A percentile compares a stretch with the other conserved stretches of the same genome.
phyloP scores from a whole-genome alignment of 2,888 invertebrate species.

The Microplitis manilae region DNA sequence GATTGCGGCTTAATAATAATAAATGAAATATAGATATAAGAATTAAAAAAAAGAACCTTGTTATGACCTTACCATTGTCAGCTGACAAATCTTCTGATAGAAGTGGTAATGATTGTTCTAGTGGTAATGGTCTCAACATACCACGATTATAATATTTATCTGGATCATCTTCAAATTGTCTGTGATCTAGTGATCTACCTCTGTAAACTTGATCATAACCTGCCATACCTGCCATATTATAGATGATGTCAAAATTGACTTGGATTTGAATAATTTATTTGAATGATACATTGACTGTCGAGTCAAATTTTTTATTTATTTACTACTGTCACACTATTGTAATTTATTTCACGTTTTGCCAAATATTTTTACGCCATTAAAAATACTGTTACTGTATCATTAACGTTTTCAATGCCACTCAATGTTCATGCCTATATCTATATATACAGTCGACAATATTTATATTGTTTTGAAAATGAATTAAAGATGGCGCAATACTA shows the following conservation, averaged over 20 bases:
- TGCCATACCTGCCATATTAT: conserved; percentile 59
- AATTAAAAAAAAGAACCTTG: not conserved
- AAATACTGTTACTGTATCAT: not conserved
- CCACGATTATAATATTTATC: conserved; percentile 62
- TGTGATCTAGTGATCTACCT: conserved; percentile 54
- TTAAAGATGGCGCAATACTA: no score
- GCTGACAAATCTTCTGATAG: conserved; percentile 62
- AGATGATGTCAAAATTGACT: not conserved
- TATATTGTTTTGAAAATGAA: not conserved
- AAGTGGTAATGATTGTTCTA: conserved; percentile 54
- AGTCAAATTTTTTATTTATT: not conserved
- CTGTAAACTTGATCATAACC: conserved; percentile 63
- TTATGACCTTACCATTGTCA: conserved; percentile 61
- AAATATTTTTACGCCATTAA: not conserved
- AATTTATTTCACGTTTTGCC: not conserved
- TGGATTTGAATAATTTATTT: not conserved
- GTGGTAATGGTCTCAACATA: conserved; percentile 63
- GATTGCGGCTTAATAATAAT: not conserved
- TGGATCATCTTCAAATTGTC: conserved; percentile 52
- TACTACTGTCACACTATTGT: not conserved
- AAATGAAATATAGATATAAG: not conserved
- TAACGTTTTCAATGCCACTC: not conserved
- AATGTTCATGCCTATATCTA: not conserved
- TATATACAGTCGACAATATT: not conserved
- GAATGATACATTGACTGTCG: conserved; percentile 6